Conservation (phyloP, 2,113 vertebrate genomes). For the Hippocampus abdominalis region DNA sequence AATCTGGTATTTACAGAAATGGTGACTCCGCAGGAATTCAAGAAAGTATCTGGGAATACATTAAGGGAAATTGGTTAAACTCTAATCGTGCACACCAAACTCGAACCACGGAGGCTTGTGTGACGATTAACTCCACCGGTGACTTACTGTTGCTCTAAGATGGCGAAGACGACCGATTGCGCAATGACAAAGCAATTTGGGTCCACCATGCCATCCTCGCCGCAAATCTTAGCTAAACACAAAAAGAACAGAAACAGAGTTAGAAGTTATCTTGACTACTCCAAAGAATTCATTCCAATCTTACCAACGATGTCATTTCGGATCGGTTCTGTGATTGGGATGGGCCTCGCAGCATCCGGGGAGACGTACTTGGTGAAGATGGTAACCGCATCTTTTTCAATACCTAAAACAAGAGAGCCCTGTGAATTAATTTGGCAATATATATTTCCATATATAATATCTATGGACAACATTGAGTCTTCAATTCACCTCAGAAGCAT, state of each 20-base stretch:
- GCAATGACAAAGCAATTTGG: slow-evolving; percentile 95
- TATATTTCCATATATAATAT: too few species aligned
- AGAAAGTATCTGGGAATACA: slow-evolving; percentile 87
- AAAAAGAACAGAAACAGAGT: slow-evolving; percentile 3
- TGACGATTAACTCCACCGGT: slow-evolving; percentile 4
- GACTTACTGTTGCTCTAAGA: slow-evolving; percentile 93
- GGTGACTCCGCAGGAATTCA: slow-evolving; percentile 93
- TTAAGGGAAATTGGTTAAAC: background rate
- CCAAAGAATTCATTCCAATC: slow-evolving; percentile 19
- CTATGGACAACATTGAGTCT: too few species aligned
- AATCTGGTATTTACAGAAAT: slow-evolving; percentile 99
- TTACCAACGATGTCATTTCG: slow-evolving; percentile 97
- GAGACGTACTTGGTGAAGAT: slow-evolving; percentile 99
- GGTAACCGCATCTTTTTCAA: slow-evolving; percentile 94
- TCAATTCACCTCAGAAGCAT: too few species aligned
- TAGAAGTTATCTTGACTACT: background rate
- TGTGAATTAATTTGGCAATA: background rate
- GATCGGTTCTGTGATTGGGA: slow-evolving; percentile 92
- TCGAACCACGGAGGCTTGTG: too few species aligned
- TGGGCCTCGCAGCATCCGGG: slow-evolving; percentile 92
- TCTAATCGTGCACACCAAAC: slow-evolving; percentile 18
- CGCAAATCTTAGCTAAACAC: slow-evolving; percentile 92
- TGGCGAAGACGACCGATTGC: slow-evolving; percentile 83
- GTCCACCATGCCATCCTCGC: slow-evolving; percentile 96
- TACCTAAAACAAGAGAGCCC: slow-evolving; percentile 71